Percentiles rank a stretch among this genome's conserved stretches.
phyloP scores from a whole-genome alignment of 2,888 invertebrate genomes.

The Microplitis manilae region DNA sequence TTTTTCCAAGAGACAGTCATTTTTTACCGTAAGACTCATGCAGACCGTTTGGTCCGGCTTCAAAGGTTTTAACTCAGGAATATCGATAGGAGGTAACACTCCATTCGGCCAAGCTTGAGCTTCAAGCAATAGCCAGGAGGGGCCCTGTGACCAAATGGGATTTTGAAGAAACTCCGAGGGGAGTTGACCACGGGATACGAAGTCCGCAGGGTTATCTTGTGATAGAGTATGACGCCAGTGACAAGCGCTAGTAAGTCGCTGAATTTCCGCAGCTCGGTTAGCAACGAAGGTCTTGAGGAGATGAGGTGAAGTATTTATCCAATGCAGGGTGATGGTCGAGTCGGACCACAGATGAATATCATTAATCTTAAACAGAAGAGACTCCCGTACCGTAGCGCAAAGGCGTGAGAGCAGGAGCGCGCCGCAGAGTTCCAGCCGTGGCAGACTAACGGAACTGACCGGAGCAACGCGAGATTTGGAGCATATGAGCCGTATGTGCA shows the following conservation, averaged over 20 bases:
- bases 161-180: slow-evolving; percentile 14
- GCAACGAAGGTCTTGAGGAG: slow-evolving; percentile 23
- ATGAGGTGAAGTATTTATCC: slow-evolving; percentile 30
- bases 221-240: background rate
- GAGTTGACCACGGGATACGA: slow-evolving; percentile 43
- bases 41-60: background rate
- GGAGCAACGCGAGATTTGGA: slow-evolving; percentile 47
- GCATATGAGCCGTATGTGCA: slow-evolving; percentile 35
- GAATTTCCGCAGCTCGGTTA: background rate
- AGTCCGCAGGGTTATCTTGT: slow-evolving; percentile 49
- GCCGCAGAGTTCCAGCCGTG: slow-evolving; percentile 42
- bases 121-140: background rate
- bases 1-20: too few species aligned
- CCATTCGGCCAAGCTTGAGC: slow-evolving; percentile 1
- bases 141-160: slow-evolving; percentile 14
- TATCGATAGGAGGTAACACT: too few species aligned
- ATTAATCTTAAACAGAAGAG: background rate
- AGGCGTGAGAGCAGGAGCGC: slow-evolving; percentile 24
- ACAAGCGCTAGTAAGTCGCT: background rate
- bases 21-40: too few species aligned
- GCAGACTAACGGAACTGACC: slow-evolving; percentile 39
- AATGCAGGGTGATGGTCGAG: background rate
- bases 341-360: background rate
- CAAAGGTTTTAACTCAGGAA: too few species aligned
- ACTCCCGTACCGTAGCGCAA: background rate